phyloP scores from a whole-genome alignment of 2,113 vertebrate species.

The Raja brachyura region DNA sequence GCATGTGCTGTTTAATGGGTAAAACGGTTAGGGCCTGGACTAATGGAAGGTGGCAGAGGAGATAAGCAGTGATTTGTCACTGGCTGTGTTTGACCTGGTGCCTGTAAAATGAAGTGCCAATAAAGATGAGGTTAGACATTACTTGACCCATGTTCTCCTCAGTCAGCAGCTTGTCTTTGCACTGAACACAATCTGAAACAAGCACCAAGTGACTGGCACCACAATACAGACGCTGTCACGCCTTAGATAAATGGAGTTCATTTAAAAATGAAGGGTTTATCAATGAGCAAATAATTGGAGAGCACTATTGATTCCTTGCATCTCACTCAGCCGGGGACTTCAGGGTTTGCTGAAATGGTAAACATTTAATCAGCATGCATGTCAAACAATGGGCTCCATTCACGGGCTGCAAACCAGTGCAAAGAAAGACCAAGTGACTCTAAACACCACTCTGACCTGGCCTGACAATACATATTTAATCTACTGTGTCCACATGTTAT shows the following conservation, averaged over 20 bases:
- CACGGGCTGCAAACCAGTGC: constrained; percentile 33
- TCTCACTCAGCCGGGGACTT: constrained; percentile 52
- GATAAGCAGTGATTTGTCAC: constrained; percentile 46
- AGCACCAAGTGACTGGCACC: constrained; percentile 42
- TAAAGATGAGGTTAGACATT: constrained; percentile 61
- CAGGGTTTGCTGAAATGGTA: constrained; percentile 57
- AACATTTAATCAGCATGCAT: constrained; percentile 47
- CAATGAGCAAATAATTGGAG: constrained; percentile 68
- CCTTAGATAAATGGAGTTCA: constrained; percentile 54
- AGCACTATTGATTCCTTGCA: constrained; percentile 57
- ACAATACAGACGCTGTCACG: constrained; percentile 47
- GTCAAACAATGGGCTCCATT: constrained; percentile 40
- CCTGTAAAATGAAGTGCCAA: constrained; percentile 68
- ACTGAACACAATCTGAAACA: constrained; percentile 40
- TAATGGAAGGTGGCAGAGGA: constrained; percentile 24
- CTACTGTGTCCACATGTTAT: background rate
- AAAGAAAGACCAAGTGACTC: background rate
- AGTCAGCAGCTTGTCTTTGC: constrained; percentile 53
- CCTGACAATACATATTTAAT: constrained; percentile 37
- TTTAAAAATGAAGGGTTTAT: constrained; percentile 61
- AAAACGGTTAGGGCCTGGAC: constrained; percentile 10
- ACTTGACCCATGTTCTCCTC: constrained; percentile 49
- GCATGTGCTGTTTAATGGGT: constrained; percentile 7
- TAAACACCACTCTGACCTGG: constrained; percentile 2
- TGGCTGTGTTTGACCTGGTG: constrained; percentile 44